Base-by-base conservation (phyloP, 2,797 vertebrate species). In the Bovichtus diacanthus region DNA sequence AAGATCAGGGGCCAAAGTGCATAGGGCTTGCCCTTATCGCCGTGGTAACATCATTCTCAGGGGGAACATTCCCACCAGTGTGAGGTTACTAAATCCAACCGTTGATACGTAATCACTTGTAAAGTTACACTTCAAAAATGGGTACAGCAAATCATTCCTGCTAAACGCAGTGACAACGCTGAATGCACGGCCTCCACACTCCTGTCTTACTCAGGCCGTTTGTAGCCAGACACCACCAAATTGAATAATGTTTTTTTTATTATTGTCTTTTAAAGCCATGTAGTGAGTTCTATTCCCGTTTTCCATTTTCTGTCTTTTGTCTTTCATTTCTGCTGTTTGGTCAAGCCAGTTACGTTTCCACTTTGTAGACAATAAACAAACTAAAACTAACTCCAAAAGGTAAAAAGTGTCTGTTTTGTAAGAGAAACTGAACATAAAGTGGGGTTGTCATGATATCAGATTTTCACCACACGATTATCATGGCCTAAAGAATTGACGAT, bases 21-120 rank as follows among this genome's bases (percentile, higher is more conserved):
- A 94, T 77, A 93, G 93, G 92, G 70, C 84, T 25, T 0, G 88
- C 90, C 90, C 90, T 81, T 85, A 81, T 95, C 81, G 15, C 91
- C 70, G 63, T 88, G 85, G 93, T 80, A 93, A 93, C 87, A 51
- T 60, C n/a, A 18, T 63, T 88, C 83, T 87, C 79, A 62, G 84
- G 84, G 76, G 82, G 68, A 82, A 78, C 59, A 70, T 90, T 92
- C 90, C 78, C 88, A 91, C 80, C 79, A 83, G 76, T 78, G 75
- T 80, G 74, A 66, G 61, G 80, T 89, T 77, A 79, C 74, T 51
- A 69, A 80, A 85, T 83, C 74, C 63, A 82, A 73, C 72, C 18
- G 31, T 44, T 49, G 68, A 80, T 63, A 69, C 21, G 23, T 60
- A 61, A 64, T 72, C 53, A 73, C 65, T 66, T 44, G 16, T 53